Conservation (phyloP, 2,797 vertebrate genomes). For the Phataginus tetradactyla region DNA sequence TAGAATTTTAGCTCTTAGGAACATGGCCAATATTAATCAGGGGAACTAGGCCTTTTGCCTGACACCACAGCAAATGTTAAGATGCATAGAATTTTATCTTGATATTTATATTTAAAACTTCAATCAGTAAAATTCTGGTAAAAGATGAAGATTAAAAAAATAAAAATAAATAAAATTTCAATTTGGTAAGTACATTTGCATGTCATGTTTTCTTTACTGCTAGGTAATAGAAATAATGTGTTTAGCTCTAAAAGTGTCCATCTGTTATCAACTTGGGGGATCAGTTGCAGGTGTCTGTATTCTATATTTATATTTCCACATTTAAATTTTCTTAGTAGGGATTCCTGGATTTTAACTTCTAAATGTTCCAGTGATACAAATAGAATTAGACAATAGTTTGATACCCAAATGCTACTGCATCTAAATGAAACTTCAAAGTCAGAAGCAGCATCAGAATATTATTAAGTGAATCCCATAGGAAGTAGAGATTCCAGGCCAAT, state of each 20-base stretch:
- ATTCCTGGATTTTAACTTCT: conserved; percentile 23
- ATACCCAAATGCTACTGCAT: not conserved
- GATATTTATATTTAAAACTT: conserved; percentile 2
- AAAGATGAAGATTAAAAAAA: not conserved
- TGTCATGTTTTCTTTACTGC: not conserved
- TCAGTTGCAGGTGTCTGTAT: not conserved
- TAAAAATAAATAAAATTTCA: conserved; percentile 5
- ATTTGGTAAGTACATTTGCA: conserved; percentile 6
- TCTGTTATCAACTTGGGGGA: not conserved
- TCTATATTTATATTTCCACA: conserved; percentile 37
- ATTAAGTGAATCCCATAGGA: not conserved
- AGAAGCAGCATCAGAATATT: not conserved
- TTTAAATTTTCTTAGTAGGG: conserved; percentile 47
- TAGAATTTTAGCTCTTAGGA: not conserved
- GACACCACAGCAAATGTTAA: conserved; percentile 24
- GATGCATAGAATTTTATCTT: not conserved
- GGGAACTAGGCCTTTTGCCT: not conserved
- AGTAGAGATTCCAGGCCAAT: not conserved
- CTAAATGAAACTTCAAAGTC: not conserved
- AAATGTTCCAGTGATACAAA: not conserved
- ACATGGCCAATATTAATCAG: not conserved
- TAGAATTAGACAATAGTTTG: not conserved
- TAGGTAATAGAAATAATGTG: conserved; percentile 16
- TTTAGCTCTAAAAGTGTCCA: not conserved
- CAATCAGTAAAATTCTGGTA: not conserved